A percentile compares a stretch with the other conserved stretches of the same genome.
phyloP scores from a whole-genome alignment of 2,888 invertebrate genomes.

The Opisthograptis luteolata region DNA sequence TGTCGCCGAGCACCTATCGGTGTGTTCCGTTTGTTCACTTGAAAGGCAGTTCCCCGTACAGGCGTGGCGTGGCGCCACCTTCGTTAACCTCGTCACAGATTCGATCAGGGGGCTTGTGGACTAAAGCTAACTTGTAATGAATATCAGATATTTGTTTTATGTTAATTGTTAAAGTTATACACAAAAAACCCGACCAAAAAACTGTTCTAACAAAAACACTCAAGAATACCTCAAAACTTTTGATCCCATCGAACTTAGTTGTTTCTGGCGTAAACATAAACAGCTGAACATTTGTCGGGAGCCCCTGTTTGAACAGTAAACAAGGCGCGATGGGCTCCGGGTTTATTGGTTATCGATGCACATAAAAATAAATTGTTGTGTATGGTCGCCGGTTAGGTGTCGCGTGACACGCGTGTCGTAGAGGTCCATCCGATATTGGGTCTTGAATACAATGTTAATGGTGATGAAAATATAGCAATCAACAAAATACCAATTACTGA shows the following conservation, averaged over 20 bases:
- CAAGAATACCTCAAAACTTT: constrained; percentile 6
- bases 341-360: constrained; percentile 52
- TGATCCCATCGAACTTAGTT: constrained; percentile 7
- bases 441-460: too few species aligned
- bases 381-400: constrained; percentile 31
- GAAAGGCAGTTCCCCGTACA: too few species aligned
- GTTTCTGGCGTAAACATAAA: constrained; percentile 4
- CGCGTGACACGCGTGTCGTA: constrained; percentile 7
- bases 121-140: too few species aligned
- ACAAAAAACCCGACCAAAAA: not conserved
- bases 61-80: too few species aligned
- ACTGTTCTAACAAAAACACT: constrained; percentile 11
- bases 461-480: too few species aligned
- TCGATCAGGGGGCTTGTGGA: too few species aligned
- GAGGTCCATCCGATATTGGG: not conserved
- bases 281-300: constrained; percentile 5
- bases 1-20: too few species aligned
- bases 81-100: too few species aligned
- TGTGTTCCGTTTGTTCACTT: too few species aligned
- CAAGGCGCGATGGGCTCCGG: constrained; percentile 28
- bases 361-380: constrained; percentile 56
- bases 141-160: too few species aligned
- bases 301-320: constrained; percentile 12
- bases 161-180: too few species aligned
- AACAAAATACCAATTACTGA: too few species aligned